Evolutionary conservation across 2,888 invertebrate species (phyloP), one percentile per base, ranked within the genome.

Genomic region (Plebejus anna): DNA sequence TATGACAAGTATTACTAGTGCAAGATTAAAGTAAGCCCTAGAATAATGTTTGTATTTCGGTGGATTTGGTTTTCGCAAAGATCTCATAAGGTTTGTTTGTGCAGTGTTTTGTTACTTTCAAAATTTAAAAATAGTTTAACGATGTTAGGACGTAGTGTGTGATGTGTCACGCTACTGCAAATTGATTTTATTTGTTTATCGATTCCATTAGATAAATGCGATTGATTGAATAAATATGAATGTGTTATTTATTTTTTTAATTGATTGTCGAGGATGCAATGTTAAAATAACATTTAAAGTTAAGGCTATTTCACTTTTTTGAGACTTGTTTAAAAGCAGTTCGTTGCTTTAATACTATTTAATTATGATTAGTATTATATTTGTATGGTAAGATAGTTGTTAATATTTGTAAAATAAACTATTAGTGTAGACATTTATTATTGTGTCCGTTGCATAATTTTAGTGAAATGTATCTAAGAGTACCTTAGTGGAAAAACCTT

Each of bases 51-150:
- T 89, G 90, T 91, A 89, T 89, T 87, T 88, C 84, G 88, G 90
- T 89, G 89, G 88, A 89, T 92, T 94, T 92, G 93, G 94, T 94
- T 94, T 94, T 94, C 94, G 91, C 92, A 88, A 93, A 93, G 94
- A 94, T 94, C 94, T 94, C 94, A 94, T 93, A 92, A 82, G 89
- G 89, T 90, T 93, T 92, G 92, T 94, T 94, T 94, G 93, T 93
- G 93, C 91, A 94, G 94, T 92, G 93, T 94, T 94, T 91, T 93
- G 90, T 92, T 94, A 89, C 91, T 90, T 89, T 89, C 92, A 85
- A 93, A 93, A 94, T 92, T 94, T 94, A 93, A 92, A 90, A 85
- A 83, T 84, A 81, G 55, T 85, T 84, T 85, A 83, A 85, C 85
- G 82, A 85, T 86, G 85, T 85, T 84, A 87, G 83, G 82, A 81